Base-by-base conservation (phyloP, 2,888 invertebrate genomes). In the Drosophila quinaria region DNA sequence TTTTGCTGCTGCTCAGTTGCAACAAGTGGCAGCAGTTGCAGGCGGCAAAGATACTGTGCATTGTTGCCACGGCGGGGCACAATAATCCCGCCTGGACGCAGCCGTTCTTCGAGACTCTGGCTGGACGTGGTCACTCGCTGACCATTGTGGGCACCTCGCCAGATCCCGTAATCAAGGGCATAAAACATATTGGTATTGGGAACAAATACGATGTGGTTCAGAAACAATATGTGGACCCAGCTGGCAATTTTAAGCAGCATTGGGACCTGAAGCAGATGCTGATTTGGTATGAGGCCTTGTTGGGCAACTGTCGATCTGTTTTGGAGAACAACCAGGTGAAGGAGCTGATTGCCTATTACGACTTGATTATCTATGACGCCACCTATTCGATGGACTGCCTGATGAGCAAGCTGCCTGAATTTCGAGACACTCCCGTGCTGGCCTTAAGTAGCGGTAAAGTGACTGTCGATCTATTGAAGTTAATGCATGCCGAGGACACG, bases 331-430 rank as follows among this genome's bases (percentile, higher is more conserved):
- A 50, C 5, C 25, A 5, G 4, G 13, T 44, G 1, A 10, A 56
- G 1, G 19, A 49, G 1, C 3, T 42, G 3, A 5, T 4, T 0
- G 13, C 5, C 11, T 25, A 55, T 0, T 81, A 63, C 4, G 80
- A 89, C 33, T 74, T 89, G 52, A 70, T 90, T 13, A 78, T 86
- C 17, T 75, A 78, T n/a, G 80, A 89, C 61, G 69, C 77, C 29
- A 80, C 76, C 8, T 79, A 67, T 19, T 61, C 61, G 0, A 29
- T 79, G 37, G 78, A 80, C 11, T 78, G 87, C 11, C 51, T 80
- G 6, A 19, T 80, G 11, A 44, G 67, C 10, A 25, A 55, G 31
- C n/a, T 70, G 35, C 42, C 70, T 13, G 1, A 6, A 3, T 29
- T 39, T 22, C 56, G 15, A 0, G 5, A 22, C 0, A 49, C 56